Percentiles rank a stretch among this genome's conserved stretches.
phyloP scores from a whole-genome alignment of 2,113 vertebrate genomes.

The Protobothrops mucrosquamatus region DNA sequence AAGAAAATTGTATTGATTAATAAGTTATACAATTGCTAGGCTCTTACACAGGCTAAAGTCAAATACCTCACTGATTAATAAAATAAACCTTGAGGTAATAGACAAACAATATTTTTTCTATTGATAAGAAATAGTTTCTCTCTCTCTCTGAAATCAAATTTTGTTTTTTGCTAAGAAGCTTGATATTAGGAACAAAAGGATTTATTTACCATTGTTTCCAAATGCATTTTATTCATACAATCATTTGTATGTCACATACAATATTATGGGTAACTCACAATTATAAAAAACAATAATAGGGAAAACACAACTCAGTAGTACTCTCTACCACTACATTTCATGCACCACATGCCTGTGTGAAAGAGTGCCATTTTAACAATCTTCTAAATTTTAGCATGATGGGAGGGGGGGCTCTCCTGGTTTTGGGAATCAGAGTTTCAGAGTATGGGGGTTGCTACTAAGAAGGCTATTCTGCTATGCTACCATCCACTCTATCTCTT shows the following conservation, averaged over 20 bases:
- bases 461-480: not conserved
- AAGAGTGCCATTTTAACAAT: not conserved
- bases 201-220: not conserved
- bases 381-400: not conserved
- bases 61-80: not conserved
- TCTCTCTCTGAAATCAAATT: not conserved
- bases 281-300: not conserved
- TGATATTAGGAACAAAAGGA: not conserved
- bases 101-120: not conserved
- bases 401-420: not conserved
- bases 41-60: not conserved
- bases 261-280: not conserved
- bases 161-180: not conserved
- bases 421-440: not conserved
- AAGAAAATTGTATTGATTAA: not conserved
- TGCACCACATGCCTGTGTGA: not conserved
- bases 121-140: not conserved
- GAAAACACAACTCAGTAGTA: not conserved
- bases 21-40: not conserved
- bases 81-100: not conserved
- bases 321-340: not conserved
- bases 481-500: not conserved
- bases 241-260: not conserved
- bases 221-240: not conserved
- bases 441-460: not conserved